Base-by-base conservation (phyloP, 2,113 vertebrate genomes). In the Phylloscopus whistleri region DNA sequence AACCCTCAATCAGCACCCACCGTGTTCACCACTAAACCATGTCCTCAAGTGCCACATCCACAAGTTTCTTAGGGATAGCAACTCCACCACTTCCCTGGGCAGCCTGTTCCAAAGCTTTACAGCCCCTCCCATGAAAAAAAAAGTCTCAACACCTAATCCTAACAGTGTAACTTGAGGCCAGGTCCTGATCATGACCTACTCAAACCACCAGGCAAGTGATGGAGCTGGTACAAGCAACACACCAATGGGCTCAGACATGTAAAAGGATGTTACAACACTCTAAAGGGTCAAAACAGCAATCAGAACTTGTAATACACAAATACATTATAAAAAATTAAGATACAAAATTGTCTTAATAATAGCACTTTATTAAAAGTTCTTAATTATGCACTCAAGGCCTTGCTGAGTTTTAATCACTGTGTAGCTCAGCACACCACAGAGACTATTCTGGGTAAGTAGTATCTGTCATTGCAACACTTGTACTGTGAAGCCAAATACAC, bases 201-300 rank as follows among this genome's bases (percentile, higher is more conserved):
- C 3, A 7, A 62, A 60, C 7, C 52, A 46, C 18, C 9, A 3
- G 0, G 7, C 52, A 27, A 52, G 44, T 13, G 53, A 68, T 7
- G 37, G 24, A 26, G 43, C 67, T 64, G 5, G 11, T 6, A 13
- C 1, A 0, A 0, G 51, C 3, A 4, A 55, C 72, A 51, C 43
- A 8, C 20, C 31, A n/a, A 48, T 0, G 2, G n/a, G 76, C 64
- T 80, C 83, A 20, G 37, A 49, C 8, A 6, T 0, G 3, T 39
- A 22, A 16, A 31, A 49, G 77, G 35, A 58, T 1, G 31, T 49
- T n/a, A 75, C 49, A 39, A 26, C 48, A 59, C 21, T 6, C 51
- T 20, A 4, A 56, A 58, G 33, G 41, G n/a, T 70, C 70, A 56
- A 78, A 72, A 44, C 22, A 64, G 56, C 66, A 55, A 19, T 28